Evolutionary conservation across 1,140 invertebrate genomes (phyloP).

Genomic region (Chironomus tepperi): DNA sequence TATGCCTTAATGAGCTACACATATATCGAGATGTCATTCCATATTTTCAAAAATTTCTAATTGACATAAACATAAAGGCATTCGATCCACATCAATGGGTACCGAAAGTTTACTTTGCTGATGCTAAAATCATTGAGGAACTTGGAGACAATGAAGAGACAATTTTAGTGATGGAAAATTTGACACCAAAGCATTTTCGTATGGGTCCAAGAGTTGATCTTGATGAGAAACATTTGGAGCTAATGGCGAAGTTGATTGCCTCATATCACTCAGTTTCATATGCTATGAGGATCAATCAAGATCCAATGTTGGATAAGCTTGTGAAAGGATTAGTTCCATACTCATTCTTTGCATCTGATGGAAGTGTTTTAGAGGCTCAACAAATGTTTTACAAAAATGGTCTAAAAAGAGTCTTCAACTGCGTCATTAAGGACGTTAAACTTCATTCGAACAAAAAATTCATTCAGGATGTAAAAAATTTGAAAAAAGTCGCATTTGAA

Average conservation of each 20-base stretch:
- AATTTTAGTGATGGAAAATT: slow-evolving; percentile 35
- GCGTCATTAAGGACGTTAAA: slow-evolving; percentile 29
- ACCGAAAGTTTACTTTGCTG: slow-evolving; percentile 31
- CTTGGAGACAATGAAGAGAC: slow-evolving; percentile 28
- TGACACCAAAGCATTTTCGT: slow-evolving; percentile 32
- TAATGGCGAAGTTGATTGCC: slow-evolving; percentile 32
- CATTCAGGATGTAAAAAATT: slow-evolving; percentile 22
- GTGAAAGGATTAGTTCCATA: slow-evolving; percentile 28
- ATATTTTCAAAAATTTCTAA: slow-evolving; percentile 33
- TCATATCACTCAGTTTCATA: slow-evolving; percentile 35
- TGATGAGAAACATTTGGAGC: slow-evolving; percentile 32
- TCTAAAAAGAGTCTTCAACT: slow-evolving; percentile 35
- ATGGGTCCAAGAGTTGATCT: slow-evolving; percentile 32
- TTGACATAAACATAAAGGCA: slow-evolving; percentile 26
- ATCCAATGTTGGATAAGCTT: slow-evolving; percentile 30
- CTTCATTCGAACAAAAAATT: slow-evolving; percentile 25
- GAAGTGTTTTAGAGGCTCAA: slow-evolving; percentile 28
- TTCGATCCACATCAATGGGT: slow-evolving; percentile 29
- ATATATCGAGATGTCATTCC: slow-evolving; percentile 34
- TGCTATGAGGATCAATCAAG: slow-evolving; percentile 32
- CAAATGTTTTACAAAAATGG: slow-evolving; percentile 31
- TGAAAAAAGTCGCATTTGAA: slow-evolving; percentile 30
- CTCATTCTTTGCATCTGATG: slow-evolving; percentile 28
- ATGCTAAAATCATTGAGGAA: slow-evolving; percentile 29
- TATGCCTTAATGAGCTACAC: slow-evolving; percentile 35